phyloP scores from a whole-genome alignment of 2,797 vertebrate genomes.

The Falco naumanni region DNA sequence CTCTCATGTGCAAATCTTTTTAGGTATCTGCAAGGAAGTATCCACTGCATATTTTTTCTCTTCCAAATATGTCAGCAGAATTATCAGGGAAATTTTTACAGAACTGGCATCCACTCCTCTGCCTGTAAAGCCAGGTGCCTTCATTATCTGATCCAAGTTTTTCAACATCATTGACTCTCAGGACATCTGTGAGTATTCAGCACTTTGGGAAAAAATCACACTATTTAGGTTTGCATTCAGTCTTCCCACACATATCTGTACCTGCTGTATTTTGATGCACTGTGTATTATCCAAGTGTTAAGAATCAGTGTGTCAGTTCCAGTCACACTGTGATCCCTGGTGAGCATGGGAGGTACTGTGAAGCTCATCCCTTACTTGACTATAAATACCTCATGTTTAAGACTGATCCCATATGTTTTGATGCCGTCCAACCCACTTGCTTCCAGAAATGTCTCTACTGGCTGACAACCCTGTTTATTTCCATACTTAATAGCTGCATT shows the following conservation, averaged over 20 bases:
- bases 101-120: neutral
- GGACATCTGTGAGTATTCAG: neutral
- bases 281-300: neutral
- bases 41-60: neutral
- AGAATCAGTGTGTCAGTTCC: neutral
- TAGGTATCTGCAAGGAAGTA: neutral
- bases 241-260: neutral
- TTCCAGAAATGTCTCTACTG: constrained; percentile 39
- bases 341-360: neutral
- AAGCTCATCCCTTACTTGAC: constrained; percentile 3
- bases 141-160: neutral
- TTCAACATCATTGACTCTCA: neutral
- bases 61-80: neutral
- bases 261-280: constrained; percentile 7
- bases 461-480: constrained; percentile 14
- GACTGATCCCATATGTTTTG: constrained; percentile 29
- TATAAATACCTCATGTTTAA: constrained; percentile 31
- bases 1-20: neutral
- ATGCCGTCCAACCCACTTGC: constrained; percentile 1
- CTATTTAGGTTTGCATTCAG: neutral
- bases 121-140: neutral
- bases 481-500: neutral
- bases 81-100: neutral
- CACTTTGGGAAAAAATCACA: neutral
- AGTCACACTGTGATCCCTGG: neutral